Base-by-base conservation (phyloP, 2,113 vertebrate genomes). In the Cavia porcellus region DNA sequence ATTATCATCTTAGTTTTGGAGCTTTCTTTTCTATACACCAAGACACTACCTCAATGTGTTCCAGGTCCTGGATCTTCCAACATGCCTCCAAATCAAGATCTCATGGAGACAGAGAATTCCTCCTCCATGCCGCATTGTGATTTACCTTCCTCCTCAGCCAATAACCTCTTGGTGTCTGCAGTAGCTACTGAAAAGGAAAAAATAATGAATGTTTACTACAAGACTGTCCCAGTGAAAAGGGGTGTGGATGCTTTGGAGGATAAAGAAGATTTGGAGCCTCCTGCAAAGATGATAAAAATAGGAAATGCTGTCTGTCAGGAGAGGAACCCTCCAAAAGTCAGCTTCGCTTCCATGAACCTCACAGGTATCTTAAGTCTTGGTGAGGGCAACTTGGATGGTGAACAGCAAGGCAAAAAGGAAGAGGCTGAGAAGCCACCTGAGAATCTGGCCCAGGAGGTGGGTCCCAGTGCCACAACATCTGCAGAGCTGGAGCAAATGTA, bases 151-250 rank as follows among this genome's bases (percentile, higher is more conserved):
- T n/a, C 32, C 52, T 22, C 11, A 2, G 52, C 19, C 19, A n/a
- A 3, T 81, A 57, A 81, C 32, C 79, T 19, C 15, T 99, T 10
- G 1, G 35, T 22, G 10, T 82, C 55, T n/a, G 55, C 35, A 59
- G 35, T 5, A 38, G 32, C 32, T 25, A 35, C 19, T 25, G 20
- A 24, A 38, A 74, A 72, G 68, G 22, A 72, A 72, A 70, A 17
- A 70, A 38, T 72, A n/a, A 72, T 38, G 68, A 38, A 38, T 74
- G 20, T 74, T 42, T 74, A 42, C 8, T 74, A 74, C 20, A 42
- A 74, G 80, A 20, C 22, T 32, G 20, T 59, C 35, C 35, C 35
- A 55, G 3, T 14, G 35, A 59, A 82, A 57, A 82, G 50, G 79
- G 52, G 19, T 35, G 52, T n/a, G 32, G 52, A 50, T 10, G 17